These are phyloP conservation scores for Neofelis nebulosa DNA, from an alignment of 2,113 vertebrate genomes.

Conservation along the genomic window DNA sequence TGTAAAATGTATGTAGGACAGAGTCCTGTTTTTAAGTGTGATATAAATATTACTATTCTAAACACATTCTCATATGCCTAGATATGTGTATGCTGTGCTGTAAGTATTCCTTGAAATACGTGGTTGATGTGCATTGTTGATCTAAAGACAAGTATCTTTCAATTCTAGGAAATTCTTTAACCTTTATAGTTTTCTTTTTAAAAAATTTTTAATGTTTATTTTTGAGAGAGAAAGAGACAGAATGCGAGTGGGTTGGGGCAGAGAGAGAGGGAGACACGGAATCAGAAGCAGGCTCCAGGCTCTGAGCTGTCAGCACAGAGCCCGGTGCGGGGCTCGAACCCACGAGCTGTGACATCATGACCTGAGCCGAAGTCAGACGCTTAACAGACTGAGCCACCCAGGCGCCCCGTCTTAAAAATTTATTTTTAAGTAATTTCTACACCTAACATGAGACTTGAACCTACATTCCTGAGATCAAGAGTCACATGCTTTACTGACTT, in stretches of 20 bases:
- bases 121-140: background rate
- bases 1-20: background rate
- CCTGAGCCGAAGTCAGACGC: too few relatives aligned
- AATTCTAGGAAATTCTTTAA: slow-evolving; percentile 6
- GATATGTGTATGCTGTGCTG: background rate
- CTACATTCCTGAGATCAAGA: background rate
- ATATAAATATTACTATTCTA: slow-evolving; percentile 5
- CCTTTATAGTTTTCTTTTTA: background rate
- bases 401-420: background rate
- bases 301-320: too few relatives aligned
- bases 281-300: too few relatives aligned
- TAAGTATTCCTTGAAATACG: background rate
- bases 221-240: too few relatives aligned
- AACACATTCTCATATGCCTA: background rate
- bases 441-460: background rate
- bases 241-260: too few relatives aligned
- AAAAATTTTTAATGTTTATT: too few relatives aligned
- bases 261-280: too few relatives aligned
- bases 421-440: background rate
- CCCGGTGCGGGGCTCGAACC: too few relatives aligned
- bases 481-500: background rate
- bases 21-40: background rate
- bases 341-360: too few relatives aligned
- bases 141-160: background rate
- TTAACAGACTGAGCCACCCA: too few relatives aligned